Percentiles rank a stretch among this genome's conserved stretches.
phyloP scores from a whole-genome alignment of 2,113 vertebrate genomes.

The Vulpes ferrilata region DNA sequence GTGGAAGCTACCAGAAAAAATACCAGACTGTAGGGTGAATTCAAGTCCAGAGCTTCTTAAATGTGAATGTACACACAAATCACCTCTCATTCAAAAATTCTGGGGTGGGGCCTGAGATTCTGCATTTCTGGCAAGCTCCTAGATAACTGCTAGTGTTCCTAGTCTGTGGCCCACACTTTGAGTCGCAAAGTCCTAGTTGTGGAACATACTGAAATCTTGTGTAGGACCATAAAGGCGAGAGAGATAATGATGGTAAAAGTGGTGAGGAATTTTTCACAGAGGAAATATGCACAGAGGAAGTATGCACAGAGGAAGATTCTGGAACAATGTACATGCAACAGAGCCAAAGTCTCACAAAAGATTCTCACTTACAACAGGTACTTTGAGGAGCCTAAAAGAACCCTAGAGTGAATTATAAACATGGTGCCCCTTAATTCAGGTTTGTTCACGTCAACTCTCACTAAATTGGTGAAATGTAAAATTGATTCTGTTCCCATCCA shows the following conservation, averaged over 20 bases:
- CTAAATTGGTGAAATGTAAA: conserved; percentile 50
- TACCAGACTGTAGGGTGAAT: not conserved
- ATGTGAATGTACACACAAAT: conserved; percentile 38
- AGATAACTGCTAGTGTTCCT: not conserved
- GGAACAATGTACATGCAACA: not conserved
- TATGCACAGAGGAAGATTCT: not conserved
- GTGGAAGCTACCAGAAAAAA: conserved; percentile 25
- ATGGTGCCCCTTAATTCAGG: not conserved
- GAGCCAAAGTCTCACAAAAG: not conserved
- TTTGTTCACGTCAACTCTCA: conserved; percentile 7
- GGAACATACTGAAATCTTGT: conserved; percentile 24
- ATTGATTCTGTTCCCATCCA: conserved; percentile 21
- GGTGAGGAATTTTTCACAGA: conserved; percentile 7
- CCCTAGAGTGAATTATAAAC: conserved; percentile 19
- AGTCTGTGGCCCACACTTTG: not conserved
- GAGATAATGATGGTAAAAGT: conserved; percentile 22
- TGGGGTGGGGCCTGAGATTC: not conserved
- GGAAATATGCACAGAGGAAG: not conserved
- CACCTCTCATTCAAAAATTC: conserved; percentile 27
- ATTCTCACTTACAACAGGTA: not conserved
- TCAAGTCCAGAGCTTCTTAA: not conserved
- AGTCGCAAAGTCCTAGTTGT: conserved; percentile 35
- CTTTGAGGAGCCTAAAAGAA: not conserved
- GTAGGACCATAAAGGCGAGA: not conserved
- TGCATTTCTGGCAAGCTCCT: conserved; percentile 18